Evolutionary conservation across 2,888 invertebrate genomes (phyloP), one percentile per base, ranked within the genome.

Genomic region (Helobdella robusta): DNA sequence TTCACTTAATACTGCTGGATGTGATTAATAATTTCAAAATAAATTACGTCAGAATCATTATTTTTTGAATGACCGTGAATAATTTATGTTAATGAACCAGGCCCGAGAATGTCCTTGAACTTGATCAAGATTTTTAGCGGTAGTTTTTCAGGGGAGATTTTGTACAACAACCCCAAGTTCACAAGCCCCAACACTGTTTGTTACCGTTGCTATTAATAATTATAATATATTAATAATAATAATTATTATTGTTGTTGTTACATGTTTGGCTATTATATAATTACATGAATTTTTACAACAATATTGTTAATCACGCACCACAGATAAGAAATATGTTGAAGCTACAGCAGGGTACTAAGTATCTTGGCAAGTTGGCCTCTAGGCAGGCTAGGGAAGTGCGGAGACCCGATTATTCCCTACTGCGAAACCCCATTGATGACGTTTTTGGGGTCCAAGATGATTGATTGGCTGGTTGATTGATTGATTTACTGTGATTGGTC

Each of bases 161-260:
- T 98, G 64, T 98, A 94, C 89, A 89, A 92, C 76, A 98, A 98
- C 83, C 85, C 89, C 0, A 82, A 86, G 73, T 98, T 92, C 80
- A 83, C 92, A 0, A 89, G 92, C 69, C 97, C 97, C 20, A 87
- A 92, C 60, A 87, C 86, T 77, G 84, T 85, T 80, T 76, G 68
- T 40, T 40, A 3, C 15, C 28, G 32, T 30, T 30, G 11, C 5
- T 30, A 23, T 2, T 48, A 5, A 18, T 48, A 8, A 46, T 46
- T 48, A 15, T 48, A n/a, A 20, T 46, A 46, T 20, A n/a, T 46
- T 46, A 46, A 20, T 46, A 1, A 4, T 46, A 4, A 20, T 46
- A 46, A 46, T 46, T 46, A 46, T 4, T 2, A 46, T 46, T 46
- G 18, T 40, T 40, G 11, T 11, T 15, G 44, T 40, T 40, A 15